Conservation (phyloP, 1,140 invertebrate species). For the Drosophila dunni region DNA sequence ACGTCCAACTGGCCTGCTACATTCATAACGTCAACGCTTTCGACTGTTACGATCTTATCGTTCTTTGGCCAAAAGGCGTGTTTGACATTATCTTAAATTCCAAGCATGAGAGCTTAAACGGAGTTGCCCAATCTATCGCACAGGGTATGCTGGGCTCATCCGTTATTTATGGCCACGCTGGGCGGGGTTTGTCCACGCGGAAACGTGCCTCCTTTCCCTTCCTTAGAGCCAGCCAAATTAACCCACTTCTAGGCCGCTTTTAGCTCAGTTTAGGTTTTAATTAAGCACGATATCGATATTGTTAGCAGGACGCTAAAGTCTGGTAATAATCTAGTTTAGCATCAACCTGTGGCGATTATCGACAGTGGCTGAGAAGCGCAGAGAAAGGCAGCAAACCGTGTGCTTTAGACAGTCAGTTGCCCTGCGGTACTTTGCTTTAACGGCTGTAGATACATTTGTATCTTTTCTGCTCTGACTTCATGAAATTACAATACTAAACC, state of each 20-base stretch:
- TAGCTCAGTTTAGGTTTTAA: constrained; percentile 46
- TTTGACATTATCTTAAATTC: constrained; percentile 71
- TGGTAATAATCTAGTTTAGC: constrained; percentile 46
- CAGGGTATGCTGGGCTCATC: constrained; percentile 56
- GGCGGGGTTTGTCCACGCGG: constrained; percentile 13
- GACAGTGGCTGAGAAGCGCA: constrained; percentile 31
- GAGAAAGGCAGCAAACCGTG: not conserved
- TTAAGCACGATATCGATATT: constrained; percentile 71
- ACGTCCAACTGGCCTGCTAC: not conserved
- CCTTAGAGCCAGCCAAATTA: not conserved
- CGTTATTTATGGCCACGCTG: constrained; percentile 61
- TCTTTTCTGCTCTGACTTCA: too few relatives aligned
- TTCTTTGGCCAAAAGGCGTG: constrained; percentile 39
- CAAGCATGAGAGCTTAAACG: constrained; percentile 31
- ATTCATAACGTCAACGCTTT: constrained; percentile 26
- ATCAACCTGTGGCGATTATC: constrained; percentile 73
- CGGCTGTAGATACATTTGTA: not conserved
- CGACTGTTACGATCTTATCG: constrained; percentile 63
- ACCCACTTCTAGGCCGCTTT: constrained; percentile 30
- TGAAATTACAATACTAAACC: too few relatives aligned
- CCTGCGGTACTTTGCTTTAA: not conserved
- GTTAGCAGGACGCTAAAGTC: constrained; percentile 2
- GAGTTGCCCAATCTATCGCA: constrained; percentile 29
- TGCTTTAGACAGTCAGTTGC: constrained; percentile 1
- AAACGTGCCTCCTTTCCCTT: not conserved